Evolutionary conservation across 2,113 vertebrate genomes (phyloP).

Genomic region (Podiceps cristatus): DNA sequence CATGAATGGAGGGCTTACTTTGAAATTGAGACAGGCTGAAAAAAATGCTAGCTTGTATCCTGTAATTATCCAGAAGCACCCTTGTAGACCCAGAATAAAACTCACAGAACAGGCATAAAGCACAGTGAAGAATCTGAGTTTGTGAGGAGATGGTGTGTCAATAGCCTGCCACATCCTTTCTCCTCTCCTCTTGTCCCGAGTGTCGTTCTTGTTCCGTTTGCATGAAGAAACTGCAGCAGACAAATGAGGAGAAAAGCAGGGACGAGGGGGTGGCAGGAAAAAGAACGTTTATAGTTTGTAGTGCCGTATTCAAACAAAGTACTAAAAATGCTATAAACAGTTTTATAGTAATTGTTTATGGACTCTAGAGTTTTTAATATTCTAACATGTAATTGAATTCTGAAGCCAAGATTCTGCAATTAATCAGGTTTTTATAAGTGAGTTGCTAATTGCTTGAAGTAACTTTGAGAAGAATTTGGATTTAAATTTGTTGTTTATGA

Average conservation of each 20-base stretch:
- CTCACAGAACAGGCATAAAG: neutral
- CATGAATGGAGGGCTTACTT: neutral
- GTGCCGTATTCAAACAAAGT: conserved; percentile 47
- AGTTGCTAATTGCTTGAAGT: neutral
- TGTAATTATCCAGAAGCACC: conserved; percentile 22
- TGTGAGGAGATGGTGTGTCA: neutral
- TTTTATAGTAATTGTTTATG: conserved; percentile 63
- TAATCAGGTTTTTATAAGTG: conserved; percentile 34
- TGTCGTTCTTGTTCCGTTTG: neutral
- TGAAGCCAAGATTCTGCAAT: conserved; percentile 43
- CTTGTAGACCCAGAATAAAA: conserved; percentile 16
- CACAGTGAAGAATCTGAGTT: neutral
- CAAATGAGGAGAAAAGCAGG: neutral
- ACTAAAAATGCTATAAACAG: conserved; percentile 39
- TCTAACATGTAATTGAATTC: conserved; percentile 48
- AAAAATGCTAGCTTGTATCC: neutral
- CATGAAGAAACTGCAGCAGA: neutral
- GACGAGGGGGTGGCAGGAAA: neutral
- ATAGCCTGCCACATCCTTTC: neutral
- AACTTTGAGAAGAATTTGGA: neutral
- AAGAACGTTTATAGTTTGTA: neutral
- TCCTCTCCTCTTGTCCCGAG: neutral
- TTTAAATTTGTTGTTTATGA: neutral
- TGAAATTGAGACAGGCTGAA: conserved; percentile 36
- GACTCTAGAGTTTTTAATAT: conserved; percentile 51